Base-by-base conservation (phyloP, 2,113 vertebrate genomes). In the Salvator merianae region DNA sequence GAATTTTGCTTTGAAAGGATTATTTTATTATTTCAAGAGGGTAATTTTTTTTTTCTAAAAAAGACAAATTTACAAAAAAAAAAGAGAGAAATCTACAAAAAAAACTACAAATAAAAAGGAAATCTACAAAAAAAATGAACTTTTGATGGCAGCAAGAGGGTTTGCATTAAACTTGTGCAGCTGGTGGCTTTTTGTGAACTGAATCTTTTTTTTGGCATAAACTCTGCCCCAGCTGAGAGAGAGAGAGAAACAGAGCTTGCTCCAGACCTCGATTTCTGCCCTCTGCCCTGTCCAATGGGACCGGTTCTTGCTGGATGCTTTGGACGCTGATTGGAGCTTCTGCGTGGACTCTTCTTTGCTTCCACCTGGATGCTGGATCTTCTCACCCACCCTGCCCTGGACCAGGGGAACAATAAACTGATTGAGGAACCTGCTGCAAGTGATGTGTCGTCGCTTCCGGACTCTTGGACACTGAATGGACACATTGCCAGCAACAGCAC, bases 41-140 rank as follows among this genome's bases (percentile, higher is more conserved):
- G 76, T 63, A n/a, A 63, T 69, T 74, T 85, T 72, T 84, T 81
- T 84, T 85, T 73, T 79, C 68, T 79, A 85, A 85, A 85, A 85
- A 85, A 85, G 83, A 85, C 83, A 85, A 85, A 85, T 79, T 79
- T 85, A 79, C 83, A 85, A 85, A 85, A 84, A 85, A 85, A 53
- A 55, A 84, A 83, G 77, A 70, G 77, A 66, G 83, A 84, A 84
- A 84, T 78, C 76, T 70, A 78, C 83, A 84, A 78, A 84, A 83
- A 77, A 84, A 78, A 40, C 76, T 71, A 78, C 83, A 79, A 84
- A 82, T 76, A 59, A 59, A 59, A 59, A 59, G 55, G 55, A 84
- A 84, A 84, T 62, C 74, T 69, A 77, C 82, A 78, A 77, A 78
- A 82, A 79, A 63, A 50, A 43, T 72, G 77, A 85, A 79, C 77